Evolutionary conservation across 2,113 vertebrate species (phyloP).

Genomic region (Candoia aspera): DNA sequence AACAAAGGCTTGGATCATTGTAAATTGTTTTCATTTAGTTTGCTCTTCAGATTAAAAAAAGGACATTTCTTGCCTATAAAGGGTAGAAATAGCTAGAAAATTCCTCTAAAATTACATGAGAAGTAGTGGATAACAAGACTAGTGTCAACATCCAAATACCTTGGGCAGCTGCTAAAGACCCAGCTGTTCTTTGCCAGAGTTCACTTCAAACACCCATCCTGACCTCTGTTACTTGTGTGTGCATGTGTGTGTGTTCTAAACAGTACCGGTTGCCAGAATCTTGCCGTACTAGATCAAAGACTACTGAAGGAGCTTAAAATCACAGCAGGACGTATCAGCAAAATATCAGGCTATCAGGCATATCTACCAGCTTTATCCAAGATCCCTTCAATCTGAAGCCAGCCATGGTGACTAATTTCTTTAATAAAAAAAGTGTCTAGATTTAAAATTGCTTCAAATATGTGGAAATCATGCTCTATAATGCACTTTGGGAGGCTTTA

Average conservation of each 20-base stretch:
- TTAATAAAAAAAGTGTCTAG: background rate
- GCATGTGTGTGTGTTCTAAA: background rate
- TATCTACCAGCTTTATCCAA: background rate
- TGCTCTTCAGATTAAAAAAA: slow-evolving; percentile 48
- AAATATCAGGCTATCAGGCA: background rate
- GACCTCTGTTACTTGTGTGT: background rate
- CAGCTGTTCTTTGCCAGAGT: background rate
- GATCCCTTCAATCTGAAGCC: background rate
- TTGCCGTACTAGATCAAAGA: background rate
- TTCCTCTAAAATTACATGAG: slow-evolving; percentile 11
- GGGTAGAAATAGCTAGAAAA: slow-evolving; percentile 36
- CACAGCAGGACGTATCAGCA: too few species aligned
- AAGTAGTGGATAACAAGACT: background rate
- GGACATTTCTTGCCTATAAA: slow-evolving; percentile 18
- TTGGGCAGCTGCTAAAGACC: background rate
- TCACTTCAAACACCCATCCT: background rate
- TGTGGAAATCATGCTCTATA: background rate
- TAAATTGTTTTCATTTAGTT: slow-evolving; percentile 56
- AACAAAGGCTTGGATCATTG: slow-evolving; percentile 59
- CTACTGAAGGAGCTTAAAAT: background rate
- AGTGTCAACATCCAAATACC: background rate
- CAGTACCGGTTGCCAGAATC: background rate
- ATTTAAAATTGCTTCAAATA: background rate
- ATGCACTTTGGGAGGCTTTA: background rate
- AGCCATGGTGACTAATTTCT: background rate